Base-by-base conservation (phyloP, 2,113 vertebrate species). In the Zosterops borbonicus region DNA sequence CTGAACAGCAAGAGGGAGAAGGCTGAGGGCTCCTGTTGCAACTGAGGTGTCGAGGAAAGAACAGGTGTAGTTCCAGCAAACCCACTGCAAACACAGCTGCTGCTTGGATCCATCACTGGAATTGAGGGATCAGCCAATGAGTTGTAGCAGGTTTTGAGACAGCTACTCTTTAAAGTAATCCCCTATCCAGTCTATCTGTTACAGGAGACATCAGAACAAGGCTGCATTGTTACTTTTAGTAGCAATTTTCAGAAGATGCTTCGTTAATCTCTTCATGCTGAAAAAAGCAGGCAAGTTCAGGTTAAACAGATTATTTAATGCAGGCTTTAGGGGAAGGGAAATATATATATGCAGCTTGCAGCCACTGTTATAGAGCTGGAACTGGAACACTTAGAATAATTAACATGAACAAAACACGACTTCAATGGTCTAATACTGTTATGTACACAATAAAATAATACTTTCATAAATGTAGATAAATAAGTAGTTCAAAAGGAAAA, bases 391-490 rank as follows among this genome's bases (percentile, higher is more conserved):
- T 73, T 42, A 50, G 56, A 96, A 88, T 78, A 96, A 92, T 80
- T 79, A 97, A 96, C 87, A 88, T 58, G 82, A 97, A 95, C 87
- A 95, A 93, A 95, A 94, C 59, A 79, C 71, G 88, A 97, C 97
- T 88, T 96, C 96, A 85, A 75, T 77, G 94, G 97, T 97, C 97
- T 98, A 98, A 98, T 98, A 98, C 98, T 98, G 98, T 97, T 98
- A 97, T 98, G 97, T 98, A 98, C 97, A 98, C 95, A 98, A 98
- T 95, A 98, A 95, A 98, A 98, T 97, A 98, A 98, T 97, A 98
- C 98, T 98, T 97, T 97, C 92, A 94, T 37, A 91, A 92, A 86
- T 91, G 96, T 91, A 98, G 97, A 97, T 97, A 97, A 97, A 97
- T 96, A 97, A 56, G 83, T 93, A 79, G 92, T 95, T 96, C 95